Conservation (phyloP, 2,888 invertebrate genomes). For the Apodemia mormo region DNA sequence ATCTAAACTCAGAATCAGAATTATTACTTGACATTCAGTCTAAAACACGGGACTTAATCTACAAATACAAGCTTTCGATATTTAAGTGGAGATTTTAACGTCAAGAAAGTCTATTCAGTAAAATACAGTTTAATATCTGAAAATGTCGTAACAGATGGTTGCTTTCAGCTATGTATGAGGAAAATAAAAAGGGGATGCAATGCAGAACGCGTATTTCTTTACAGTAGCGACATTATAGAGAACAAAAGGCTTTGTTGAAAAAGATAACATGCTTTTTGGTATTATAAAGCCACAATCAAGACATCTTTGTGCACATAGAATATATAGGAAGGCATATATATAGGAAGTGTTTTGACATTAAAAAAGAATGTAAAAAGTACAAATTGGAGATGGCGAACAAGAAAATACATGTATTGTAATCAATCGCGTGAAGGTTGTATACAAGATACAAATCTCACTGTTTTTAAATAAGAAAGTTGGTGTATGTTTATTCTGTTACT, state of each 20-base stretch:
- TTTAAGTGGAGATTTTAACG: background rate
- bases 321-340: too few relatives aligned
- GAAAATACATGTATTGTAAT: too few relatives aligned
- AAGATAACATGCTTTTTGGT: slow-evolving; percentile 8
- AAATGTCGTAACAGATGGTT: slow-evolving; percentile 20
- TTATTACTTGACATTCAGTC: background rate
- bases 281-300: background rate
- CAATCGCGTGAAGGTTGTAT: too few relatives aligned
- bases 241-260: slow-evolving; percentile 5
- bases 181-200: slow-evolving; percentile 19
- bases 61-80: background rate
- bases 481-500: too few relatives aligned
- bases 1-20: too few relatives aligned
- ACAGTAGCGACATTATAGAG: slow-evolving; percentile 6
- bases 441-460: too few relatives aligned
- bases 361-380: too few relatives aligned
- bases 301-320: too few relatives aligned
- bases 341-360: too few relatives aligned
- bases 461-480: too few relatives aligned
- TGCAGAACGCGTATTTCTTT: slow-evolving; percentile 14
- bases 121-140: slow-evolving; percentile 20
- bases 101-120: slow-evolving; percentile 11
- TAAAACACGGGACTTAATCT: background rate
- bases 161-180: slow-evolving; percentile 1
- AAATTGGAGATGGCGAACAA: too few relatives aligned